Evolutionary conservation across 2,888 invertebrate species (phyloP).

Genomic region (Lasius platythorax): DNA sequence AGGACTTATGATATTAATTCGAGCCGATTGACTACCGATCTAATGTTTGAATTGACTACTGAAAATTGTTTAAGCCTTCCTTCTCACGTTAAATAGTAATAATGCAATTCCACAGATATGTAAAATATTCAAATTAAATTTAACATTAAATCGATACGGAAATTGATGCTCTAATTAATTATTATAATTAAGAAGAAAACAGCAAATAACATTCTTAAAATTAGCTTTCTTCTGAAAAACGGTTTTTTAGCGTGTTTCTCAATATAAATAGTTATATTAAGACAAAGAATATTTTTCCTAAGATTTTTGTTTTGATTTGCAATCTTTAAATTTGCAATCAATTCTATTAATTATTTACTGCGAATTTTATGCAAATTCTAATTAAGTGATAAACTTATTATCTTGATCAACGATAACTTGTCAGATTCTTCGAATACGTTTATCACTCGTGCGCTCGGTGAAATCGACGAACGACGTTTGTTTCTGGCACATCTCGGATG

Average conservation of each 20-base stretch:
- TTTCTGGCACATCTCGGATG: slow-evolving; percentile 29
- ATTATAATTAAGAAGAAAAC: background rate
- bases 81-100: background rate
- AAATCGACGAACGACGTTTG: slow-evolving; percentile 26
- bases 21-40: background rate
- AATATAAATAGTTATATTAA: background rate
- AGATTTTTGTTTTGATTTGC: background rate
- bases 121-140: background rate
- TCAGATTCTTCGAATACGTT: background rate
- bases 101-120: background rate
- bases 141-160: background rate
- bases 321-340: background rate
- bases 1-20: slow-evolving; percentile 15
- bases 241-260: background rate
- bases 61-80: background rate
- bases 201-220: background rate
- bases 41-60: background rate
- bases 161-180: background rate
- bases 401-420: slow-evolving; percentile 14
- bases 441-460: slow-evolving; percentile 13
- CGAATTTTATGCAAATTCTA: background rate
- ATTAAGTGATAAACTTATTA: background rate
- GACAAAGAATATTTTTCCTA: background rate
- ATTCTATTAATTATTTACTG: background rate
- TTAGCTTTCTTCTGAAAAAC: background rate